These are phyloP conservation scores for Halcyon senegalensis DNA, from an alignment of 2,113 vertebrate genomes.

Conservation along the genomic window DNA sequence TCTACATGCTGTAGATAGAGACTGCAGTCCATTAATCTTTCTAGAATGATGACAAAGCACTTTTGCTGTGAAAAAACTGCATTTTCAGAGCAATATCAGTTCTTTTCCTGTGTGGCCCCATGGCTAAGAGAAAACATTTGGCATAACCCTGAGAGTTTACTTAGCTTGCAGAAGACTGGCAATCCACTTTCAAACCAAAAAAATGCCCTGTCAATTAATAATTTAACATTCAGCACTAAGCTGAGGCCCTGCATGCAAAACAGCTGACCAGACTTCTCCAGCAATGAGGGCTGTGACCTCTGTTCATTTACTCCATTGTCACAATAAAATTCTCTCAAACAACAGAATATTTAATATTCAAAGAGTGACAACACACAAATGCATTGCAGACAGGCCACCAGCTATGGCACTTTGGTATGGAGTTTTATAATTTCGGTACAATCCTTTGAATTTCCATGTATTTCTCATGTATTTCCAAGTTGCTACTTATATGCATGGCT, in stretches of 20 bases:
- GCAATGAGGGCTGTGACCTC: neutral
- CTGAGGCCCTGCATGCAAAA: neutral
- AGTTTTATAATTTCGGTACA: neutral
- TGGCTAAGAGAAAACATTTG: neutral
- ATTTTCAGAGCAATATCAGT: neutral
- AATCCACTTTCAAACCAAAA: slow-evolving; percentile 16
- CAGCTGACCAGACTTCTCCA: slow-evolving; percentile 23
- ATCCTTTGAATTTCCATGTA: neutral
- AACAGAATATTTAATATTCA: neutral
- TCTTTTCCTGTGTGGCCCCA: neutral
- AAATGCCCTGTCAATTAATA: slow-evolving; percentile 25
- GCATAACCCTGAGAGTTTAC: neutral
- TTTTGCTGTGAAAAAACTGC: neutral
- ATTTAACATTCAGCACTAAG: neutral
- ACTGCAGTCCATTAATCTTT: slow-evolving; percentile 22
- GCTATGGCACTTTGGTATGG: neutral
- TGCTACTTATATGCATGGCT: rapidly evolving
- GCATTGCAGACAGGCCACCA: neutral
- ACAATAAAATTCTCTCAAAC: slow-evolving; percentile 1
- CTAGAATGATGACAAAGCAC: neutral
- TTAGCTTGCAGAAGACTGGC: neutral
- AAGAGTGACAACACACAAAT: neutral
- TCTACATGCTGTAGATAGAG: neutral
- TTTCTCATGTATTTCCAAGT: neutral
- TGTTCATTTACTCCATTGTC: slow-evolving; percentile 1